Evolutionary conservation across 2,888 invertebrate species (phyloP), one percentile per base, ranked within the genome.

Genomic region (Cataglyphis altisquamis): DNA sequence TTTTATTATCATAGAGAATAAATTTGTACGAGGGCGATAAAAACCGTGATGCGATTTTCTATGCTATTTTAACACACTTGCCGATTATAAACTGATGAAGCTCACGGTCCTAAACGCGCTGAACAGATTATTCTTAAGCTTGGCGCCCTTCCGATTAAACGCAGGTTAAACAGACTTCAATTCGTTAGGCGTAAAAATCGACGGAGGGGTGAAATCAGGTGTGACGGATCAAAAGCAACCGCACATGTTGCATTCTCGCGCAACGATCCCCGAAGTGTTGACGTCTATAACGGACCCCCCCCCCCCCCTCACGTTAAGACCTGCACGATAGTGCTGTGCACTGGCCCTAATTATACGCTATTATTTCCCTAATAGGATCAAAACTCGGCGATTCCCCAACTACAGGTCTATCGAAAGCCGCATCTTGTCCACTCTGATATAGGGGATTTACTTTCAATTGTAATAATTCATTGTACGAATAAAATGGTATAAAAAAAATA

Each of bases 171-270:
- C 81, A 64, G 84, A 32, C 81, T 78, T 77, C 86, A 84, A 84
- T 87, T 87, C 86, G 81, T 55, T 66, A 74, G 85, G 85, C 86
- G 81, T 86, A 86, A 86, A 89, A 89, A 91, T 88, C 75, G 74
- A 67, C 68, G 74, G 78, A 66, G 86, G 87, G 90, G 83, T 83
- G 91, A 90, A 92, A 93, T 94, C 94, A 94, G 94, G 94, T 94
- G 93, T 92, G 91, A 91, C 90, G 92, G 92, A 92, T 91, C 91
- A 93, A 89, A 90, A 84, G 89, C 86, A 84, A 88, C 87, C 92
- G 90, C 94, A 94, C 94, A 93, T 94, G 94, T 93, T 92, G 91
- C 94, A 89, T 94, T 94, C 94, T 93, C 93, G 93, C 90, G 91
- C 90, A 90, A 88, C 77, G 39, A 83, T 86, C 89, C 86, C 77